Conservation (phyloP, 2,888 invertebrate species). For the Taenaris catops region DNA sequence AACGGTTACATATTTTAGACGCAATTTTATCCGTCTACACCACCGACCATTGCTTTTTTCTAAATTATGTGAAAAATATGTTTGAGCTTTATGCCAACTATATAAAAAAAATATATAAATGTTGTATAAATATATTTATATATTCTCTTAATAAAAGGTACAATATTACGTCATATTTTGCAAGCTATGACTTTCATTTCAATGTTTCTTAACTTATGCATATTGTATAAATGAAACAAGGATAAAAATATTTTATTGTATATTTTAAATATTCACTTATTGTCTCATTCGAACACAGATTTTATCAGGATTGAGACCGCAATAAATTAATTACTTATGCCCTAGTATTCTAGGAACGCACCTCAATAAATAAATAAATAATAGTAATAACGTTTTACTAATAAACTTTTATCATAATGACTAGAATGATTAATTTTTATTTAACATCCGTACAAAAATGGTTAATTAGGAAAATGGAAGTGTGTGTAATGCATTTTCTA, state of each 20-base stretch:
- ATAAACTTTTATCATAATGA: constrained; percentile 69
- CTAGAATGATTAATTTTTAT: constrained; percentile 62
- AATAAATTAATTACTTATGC: constrained; percentile 44
- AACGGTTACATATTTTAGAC: no score
- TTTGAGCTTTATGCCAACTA: no score
- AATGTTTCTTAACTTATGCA: not conserved
- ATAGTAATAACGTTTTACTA: constrained; percentile 55
- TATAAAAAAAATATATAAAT: no score
- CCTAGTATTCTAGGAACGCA: constrained; percentile 61
- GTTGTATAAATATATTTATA: no score
- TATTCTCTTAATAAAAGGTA: no score
- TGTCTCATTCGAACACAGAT: constrained; percentile 57
- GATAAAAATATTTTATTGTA: constrained; percentile 18
- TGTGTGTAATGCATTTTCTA: constrained; percentile 58
- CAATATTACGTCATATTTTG: no score
- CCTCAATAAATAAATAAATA: constrained; percentile 47
- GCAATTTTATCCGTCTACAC: no score
- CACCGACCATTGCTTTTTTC: no score
- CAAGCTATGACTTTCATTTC: no score
- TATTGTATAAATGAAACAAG: constrained; percentile 20
- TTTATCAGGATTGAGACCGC: constrained; percentile 55
- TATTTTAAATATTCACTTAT: constrained; percentile 26
- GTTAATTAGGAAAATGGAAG: constrained; percentile 67
- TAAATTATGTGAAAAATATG: no score
- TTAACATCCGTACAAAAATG: constrained; percentile 56